Evolutionary conservation across 2,888 invertebrate species (phyloP), one percentile per base, ranked within the genome.

Genomic region (Gryllus longicercus): DNA sequence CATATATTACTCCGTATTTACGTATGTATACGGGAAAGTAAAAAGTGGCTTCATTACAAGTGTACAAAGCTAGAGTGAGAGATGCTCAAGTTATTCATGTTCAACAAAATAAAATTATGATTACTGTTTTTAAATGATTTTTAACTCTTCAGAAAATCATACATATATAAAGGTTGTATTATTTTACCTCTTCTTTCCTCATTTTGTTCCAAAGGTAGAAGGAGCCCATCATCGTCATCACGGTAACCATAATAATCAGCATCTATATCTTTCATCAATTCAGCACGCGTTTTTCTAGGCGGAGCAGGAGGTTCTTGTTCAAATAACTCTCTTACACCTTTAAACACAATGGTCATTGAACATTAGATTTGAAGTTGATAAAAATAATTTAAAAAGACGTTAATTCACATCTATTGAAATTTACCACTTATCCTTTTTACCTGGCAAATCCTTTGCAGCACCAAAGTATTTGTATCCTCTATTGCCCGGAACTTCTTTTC

Each of bases 391-490:
- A 38, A 38, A 38, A 38, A 38, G 38, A 38, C 5, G 38, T 38
- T 38, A 38, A 8, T 38, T 38, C 8, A 5, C 8, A 38, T 38
- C 38, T 38, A 38, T 8, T 8, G 38, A 38, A 38, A 38, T 38
- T 38, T 38, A 38, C 8, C 8, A 38, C 8, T 5, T 38, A 38
- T 38, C 38, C 11, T 21, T n/a, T 78, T 83, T 85, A 92, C 92
- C 98, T 80, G 99, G 99, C 83, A 99, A 89, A 88, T 99, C 99
- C 87, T 97, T 97, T 0, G 98, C 97, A 25, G 98, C 98, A 63
- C 98, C 99, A 88, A 99, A 99, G 88, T 99, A 99, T 88, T 99
- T 98, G 87, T 99, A 99, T 0, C 99, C 99, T 83, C 96, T 91
- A 88, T 98, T 98, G 18, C 99, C 98, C 0, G 98, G 98, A 0